phyloP scores from a whole-genome alignment of 2,113 vertebrate genomes.

The Mobula birostris region DNA sequence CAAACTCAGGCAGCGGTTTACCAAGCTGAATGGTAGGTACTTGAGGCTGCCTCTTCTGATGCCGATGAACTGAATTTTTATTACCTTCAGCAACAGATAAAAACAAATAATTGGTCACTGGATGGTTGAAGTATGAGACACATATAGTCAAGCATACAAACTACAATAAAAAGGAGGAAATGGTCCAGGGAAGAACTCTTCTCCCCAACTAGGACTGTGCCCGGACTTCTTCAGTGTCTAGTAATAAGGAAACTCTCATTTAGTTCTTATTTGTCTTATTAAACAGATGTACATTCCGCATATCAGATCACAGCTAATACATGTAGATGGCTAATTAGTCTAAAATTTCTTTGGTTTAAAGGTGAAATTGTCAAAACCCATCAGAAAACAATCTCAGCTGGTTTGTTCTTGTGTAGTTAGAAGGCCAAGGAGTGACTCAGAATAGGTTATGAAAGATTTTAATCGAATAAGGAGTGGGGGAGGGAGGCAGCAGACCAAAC shows the following conservation, averaged over 20 bases:
- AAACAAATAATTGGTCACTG: neutral
- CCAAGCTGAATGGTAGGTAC: slow-evolving; percentile 64
- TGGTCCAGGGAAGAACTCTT: too few relatives aligned
- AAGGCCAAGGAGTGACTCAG: too few relatives aligned
- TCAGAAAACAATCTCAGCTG: too few relatives aligned
- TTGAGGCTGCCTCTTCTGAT: slow-evolving; percentile 46
- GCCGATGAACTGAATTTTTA: slow-evolving; percentile 38
- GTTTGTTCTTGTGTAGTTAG: too few relatives aligned
- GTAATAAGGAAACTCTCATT: neutral
- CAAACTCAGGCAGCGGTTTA: slow-evolving; percentile 64
- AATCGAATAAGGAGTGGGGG: too few relatives aligned
- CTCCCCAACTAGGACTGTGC: too few relatives aligned
- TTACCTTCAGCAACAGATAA: slow-evolving; percentile 45
- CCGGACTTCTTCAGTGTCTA: neutral
- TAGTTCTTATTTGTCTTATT: neutral
- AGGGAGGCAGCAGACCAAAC: neutral
- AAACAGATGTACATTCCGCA: neutral
- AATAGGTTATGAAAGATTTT: neutral
- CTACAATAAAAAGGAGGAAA: neutral
- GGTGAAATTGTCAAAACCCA: neutral
- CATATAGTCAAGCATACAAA: neutral
- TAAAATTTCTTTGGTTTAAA: neutral
- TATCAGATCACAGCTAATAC: neutral
- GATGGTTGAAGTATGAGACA: neutral
- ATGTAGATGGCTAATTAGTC: neutral